Base-by-base conservation (phyloP, 2,888 invertebrate genomes). In the Microplitis manilae region DNA sequence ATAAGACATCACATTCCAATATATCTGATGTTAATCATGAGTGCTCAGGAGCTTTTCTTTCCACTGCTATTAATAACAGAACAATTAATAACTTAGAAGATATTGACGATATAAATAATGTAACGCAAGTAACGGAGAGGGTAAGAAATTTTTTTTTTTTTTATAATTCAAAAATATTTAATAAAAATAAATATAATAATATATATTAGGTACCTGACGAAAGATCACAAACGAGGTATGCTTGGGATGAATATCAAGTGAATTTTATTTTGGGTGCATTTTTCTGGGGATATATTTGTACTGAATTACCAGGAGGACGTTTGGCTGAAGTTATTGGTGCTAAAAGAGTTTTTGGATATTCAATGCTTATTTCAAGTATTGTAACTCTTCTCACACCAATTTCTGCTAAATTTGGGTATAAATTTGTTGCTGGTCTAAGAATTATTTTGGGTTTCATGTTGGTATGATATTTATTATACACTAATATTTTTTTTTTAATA, bases 201-300 rank as follows among this genome's bases (percentile, higher is more conserved):
- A 7, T 72, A 5, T 39, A 20, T 65, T 20, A 73, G 67, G 7
- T 68, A 20, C 61, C 40, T 40, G 9, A 65, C 6, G 77, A 73
- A 59, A 40, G 70, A 20, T 30, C 40, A 5, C 85, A 85, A 73
- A 85, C 86, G 6, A 92, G 93, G 80, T 97, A 95, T 90, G 89
- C 93, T 30, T 97, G 97, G 97, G 93, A 95, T 87, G 93, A 94
- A 77, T 93, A 94, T 84, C 93, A 95, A 85, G 95, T 95, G 87
- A 97, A 97, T 85, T 92, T 94, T 79, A 93, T 97, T 65, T 91
- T 96, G 39, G 96, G 96, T 62, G 94, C 95, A 85, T 97, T 97
- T 92, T 97, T 96, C 92, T 97, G 96, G 95, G 97, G 97, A 9
- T 97, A 97, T 90, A 94, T 97, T 68, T 92, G 96, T 78, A 97